Evolutionary conservation across 1,140 invertebrate species (phyloP).

Genomic region (Globodera ellingtonae): DNA sequence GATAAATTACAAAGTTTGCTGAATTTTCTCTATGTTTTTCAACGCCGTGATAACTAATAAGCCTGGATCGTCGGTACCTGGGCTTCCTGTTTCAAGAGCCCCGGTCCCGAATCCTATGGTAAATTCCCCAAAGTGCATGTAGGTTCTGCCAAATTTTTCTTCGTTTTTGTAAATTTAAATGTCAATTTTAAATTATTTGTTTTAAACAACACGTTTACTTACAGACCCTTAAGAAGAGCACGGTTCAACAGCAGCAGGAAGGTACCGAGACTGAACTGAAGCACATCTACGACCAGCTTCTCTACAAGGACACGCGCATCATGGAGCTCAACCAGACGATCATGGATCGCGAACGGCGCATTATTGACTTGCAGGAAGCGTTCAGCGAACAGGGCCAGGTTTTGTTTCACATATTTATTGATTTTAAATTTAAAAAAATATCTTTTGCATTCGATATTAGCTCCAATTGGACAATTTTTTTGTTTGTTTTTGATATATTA

Average conservation of each 20-base stretch:
- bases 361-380: slow-evolving; percentile 74
- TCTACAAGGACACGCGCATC: slow-evolving; percentile 67
- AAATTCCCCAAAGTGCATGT: too few species aligned
- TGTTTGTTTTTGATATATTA: too few species aligned
- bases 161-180: background rate
- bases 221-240: slow-evolving; percentile 6
- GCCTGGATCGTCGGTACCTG: too few species aligned
- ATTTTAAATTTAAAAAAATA: too few species aligned
- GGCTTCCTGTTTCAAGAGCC: too few species aligned
- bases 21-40: too few species aligned
- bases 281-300: slow-evolving; percentile 36
- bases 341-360: slow-evolving; percentile 67
- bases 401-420: background rate
- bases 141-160: background rate
- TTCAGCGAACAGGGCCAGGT: slow-evolving; percentile 79
- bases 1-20: background rate
- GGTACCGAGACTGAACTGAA: slow-evolving; percentile 14
- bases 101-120: too few species aligned
- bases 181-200: slow-evolving; percentile 9
- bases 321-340: slow-evolving; percentile 69
- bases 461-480: too few species aligned
- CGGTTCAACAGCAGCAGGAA: background rate
- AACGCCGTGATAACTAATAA: too few species aligned
- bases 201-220: background rate
- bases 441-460: too few species aligned